Evolutionary conservation across 2,797 vertebrate genomes (phyloP).

Genomic region (Stomatorhinus walkeri): DNA sequence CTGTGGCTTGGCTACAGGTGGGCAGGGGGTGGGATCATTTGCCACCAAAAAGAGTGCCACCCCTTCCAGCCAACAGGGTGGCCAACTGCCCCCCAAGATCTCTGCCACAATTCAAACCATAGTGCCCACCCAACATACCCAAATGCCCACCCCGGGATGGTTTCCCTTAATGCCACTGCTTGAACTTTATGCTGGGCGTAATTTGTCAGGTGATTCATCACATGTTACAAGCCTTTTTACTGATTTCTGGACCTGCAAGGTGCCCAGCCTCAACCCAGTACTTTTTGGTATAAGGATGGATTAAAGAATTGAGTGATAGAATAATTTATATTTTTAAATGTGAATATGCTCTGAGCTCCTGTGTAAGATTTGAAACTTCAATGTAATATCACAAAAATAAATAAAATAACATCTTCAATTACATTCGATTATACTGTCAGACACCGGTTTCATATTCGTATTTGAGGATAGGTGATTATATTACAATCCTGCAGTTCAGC

Average conservation of each 20-base stretch:
- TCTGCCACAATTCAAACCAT: neutral
- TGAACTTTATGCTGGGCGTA: neutral
- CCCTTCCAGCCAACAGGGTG: neutral
- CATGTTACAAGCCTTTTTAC: neutral
- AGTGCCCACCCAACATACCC: neutral
- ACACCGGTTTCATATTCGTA: neutral
- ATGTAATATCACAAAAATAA: neutral
- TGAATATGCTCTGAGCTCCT: neutral
- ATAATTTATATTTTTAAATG: neutral
- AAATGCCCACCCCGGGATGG: neutral
- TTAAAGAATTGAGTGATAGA: neutral
- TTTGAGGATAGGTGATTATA: neutral
- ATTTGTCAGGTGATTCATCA: neutral
- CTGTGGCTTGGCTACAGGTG: neutral
- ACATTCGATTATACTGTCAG: neutral
- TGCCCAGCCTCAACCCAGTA: neutral
- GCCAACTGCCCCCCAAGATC: neutral
- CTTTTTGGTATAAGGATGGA: neutral
- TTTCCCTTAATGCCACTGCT: neutral
- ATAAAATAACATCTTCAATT: neutral
- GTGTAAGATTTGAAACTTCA: neutral
- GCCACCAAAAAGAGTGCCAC: neutral
- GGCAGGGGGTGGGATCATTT: neutral
- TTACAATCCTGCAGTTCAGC: neutral
- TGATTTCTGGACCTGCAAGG: neutral